Evolutionary conservation across 2,113 vertebrate species (phyloP).

Genomic region (Rousettus leschenaultii): DNA sequence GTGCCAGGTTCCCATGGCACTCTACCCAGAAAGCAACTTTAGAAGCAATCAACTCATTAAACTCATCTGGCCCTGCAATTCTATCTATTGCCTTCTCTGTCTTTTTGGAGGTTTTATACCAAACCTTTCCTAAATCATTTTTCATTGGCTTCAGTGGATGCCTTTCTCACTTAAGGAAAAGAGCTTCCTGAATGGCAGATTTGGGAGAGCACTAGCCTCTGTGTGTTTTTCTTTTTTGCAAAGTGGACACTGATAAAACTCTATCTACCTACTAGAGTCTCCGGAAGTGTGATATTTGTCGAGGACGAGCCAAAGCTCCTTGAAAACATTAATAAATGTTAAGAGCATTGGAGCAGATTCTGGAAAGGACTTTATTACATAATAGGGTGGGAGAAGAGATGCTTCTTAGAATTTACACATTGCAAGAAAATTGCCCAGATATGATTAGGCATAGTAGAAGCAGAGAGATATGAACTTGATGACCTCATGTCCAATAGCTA

Average conservation of each 20-base stretch:
- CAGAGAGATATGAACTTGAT: neutral
- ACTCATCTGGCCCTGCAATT: rapidly evolving
- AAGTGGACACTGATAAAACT: neutral
- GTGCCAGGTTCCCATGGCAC: rapidly evolving
- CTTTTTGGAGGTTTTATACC: neutral
- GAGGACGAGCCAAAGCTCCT: neutral
- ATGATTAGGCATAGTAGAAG: neutral
- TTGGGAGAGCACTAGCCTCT: neutral
- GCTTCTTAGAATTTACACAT: neutral
- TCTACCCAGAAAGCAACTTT: neutral
- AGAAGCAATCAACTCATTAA: neutral
- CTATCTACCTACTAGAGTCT: neutral
- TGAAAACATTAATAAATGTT: neutral
- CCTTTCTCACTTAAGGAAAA: neutral
- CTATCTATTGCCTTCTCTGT: neutral
- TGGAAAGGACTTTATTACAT: neutral
- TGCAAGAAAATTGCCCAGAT: neutral
- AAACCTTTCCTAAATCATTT: neutral
- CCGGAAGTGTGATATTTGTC: neutral
- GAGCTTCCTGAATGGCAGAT: neutral
- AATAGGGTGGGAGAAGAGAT: neutral
- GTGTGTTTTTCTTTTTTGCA: neutral
- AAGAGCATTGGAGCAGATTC: neutral
- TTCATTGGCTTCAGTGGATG: neutral
- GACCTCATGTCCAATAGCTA: neutral